These are phyloP conservation scores for Dynastes tityus DNA, from an alignment of 2,888 invertebrate species.

Conservation along the genomic window DNA sequence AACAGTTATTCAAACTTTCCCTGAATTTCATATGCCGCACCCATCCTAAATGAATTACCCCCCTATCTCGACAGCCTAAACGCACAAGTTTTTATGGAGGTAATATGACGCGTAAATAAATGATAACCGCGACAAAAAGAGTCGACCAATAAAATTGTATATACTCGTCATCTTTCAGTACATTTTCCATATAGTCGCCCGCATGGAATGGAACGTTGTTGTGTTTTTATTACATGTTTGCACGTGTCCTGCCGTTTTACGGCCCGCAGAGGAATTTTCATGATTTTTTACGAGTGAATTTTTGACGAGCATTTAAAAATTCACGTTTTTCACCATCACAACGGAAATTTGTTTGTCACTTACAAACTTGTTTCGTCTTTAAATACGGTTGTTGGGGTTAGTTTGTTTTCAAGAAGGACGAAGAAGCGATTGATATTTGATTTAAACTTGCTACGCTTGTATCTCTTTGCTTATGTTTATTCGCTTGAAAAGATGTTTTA, in stretches of 20 bases:
- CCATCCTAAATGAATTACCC: too few species aligned
- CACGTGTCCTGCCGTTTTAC: conserved; percentile 5
- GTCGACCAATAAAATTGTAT: background rate
- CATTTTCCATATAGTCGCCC: background rate
- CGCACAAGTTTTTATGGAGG: background rate
- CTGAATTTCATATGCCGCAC: too few species aligned
- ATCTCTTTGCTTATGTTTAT: background rate
- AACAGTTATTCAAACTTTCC: too few species aligned
- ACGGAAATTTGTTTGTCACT: background rate
- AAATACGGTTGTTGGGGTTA: background rate
- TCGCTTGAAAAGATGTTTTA: background rate
- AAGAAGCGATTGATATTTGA: background rate
- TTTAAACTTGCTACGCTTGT: background rate
- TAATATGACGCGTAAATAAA: conserved; percentile 7
- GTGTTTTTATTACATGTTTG: conserved; percentile 24
- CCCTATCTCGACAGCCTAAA: background rate
- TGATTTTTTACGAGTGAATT: conserved; percentile 29
- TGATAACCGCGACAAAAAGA: conserved; percentile 10
- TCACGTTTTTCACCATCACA: background rate
- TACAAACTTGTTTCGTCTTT: too few species aligned
- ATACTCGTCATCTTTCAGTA: conserved; percentile 9
- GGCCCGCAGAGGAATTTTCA: conserved; percentile 8
- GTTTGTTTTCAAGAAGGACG: background rate
- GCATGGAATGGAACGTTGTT: background rate
- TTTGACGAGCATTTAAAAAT: conserved; percentile 17